These are phyloP conservation scores for Dolichallabes microphthalmus DNA, from an alignment of 2,113 vertebrate genomes.

Conservation along the genomic window DNA sequence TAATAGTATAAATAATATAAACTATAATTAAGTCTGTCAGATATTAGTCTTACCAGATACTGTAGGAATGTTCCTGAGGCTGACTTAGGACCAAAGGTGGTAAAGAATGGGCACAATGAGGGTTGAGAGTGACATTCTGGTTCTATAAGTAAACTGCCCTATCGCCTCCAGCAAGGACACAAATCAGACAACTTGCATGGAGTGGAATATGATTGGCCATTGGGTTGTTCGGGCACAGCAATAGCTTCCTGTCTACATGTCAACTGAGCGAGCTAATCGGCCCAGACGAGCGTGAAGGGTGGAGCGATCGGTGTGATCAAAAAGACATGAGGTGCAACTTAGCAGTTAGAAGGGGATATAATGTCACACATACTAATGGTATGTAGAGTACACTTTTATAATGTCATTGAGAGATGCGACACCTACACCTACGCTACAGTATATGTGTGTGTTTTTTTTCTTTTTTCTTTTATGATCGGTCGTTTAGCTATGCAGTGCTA, in stretches of 20 bases:
- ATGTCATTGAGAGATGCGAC: neutral
- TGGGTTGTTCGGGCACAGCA: constrained; percentile 35
- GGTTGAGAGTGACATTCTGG: neutral
- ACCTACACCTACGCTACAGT: neutral
- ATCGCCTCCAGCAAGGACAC: constrained; percentile 73
- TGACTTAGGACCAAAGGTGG: constrained; percentile 51
- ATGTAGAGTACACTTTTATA: neutral
- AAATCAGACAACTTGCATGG: neutral
- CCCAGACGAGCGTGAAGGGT: constrained; percentile 75
- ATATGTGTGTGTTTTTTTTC: neutral
- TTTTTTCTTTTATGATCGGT: neutral
- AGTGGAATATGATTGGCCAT: neutral
- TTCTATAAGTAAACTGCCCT: constrained; percentile 56
- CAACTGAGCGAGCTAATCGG: constrained; percentile 64
- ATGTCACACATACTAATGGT: neutral
- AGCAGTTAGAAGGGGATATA: neutral
- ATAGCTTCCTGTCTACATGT: constrained; percentile 39
- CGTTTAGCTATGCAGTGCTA: constrained; percentile 23
- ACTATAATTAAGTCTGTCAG: neutral
- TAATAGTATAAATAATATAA: neutral
- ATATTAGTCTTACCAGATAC: constrained; percentile 50
- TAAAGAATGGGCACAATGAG: constrained; percentile 50
- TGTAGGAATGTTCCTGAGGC: constrained; percentile 43
- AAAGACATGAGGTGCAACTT: constrained; percentile 3
- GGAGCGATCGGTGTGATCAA: constrained; percentile 52